Evolutionary conservation across 2,888 invertebrate species (phyloP).

Genomic region (Tineola bisselliella): DNA sequence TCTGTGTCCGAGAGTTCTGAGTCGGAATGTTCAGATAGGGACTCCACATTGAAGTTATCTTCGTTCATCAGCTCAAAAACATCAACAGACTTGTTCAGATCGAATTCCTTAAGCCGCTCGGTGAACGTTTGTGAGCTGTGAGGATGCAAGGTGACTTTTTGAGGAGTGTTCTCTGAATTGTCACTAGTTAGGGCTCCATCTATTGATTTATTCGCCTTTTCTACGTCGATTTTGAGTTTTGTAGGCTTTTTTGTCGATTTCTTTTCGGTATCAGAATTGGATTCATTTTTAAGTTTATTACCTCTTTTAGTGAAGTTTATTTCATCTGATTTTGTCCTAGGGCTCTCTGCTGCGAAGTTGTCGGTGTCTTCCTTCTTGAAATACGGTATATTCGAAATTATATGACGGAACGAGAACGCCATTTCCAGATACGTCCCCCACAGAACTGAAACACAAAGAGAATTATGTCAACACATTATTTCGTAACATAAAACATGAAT

Average conservation of each 20-base stretch:
- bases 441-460: neutral
- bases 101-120: constrained; percentile 36
- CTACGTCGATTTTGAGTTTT: constrained; percentile 45
- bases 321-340: neutral
- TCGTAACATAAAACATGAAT: no score
- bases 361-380: constrained; percentile 43
- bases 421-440: constrained; percentile 22
- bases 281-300: constrained; percentile 32
- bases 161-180: constrained; percentile 51
- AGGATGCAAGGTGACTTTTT: constrained; percentile 41
- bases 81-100: constrained; percentile 49
- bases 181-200: constrained; percentile 20
- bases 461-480: no score
- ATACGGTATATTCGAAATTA: constrained; percentile 54
- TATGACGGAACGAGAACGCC: constrained; percentile 57
- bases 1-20: constrained; percentile 29
- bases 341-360: neutral
- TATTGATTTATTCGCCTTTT: constrained; percentile 43
- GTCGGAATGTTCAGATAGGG: constrained; percentile 44
- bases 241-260: constrained; percentile 40
- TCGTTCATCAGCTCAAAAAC: constrained; percentile 39
- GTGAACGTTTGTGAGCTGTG: constrained; percentile 41
- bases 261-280: constrained; percentile 51
- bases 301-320: constrained; percentile 19
- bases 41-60: constrained; percentile 36